Evolutionary conservation across 2,888 invertebrate species (phyloP), one percentile per base, ranked within the genome.

Genomic region (Lasioglossum zephyrum): DNA sequence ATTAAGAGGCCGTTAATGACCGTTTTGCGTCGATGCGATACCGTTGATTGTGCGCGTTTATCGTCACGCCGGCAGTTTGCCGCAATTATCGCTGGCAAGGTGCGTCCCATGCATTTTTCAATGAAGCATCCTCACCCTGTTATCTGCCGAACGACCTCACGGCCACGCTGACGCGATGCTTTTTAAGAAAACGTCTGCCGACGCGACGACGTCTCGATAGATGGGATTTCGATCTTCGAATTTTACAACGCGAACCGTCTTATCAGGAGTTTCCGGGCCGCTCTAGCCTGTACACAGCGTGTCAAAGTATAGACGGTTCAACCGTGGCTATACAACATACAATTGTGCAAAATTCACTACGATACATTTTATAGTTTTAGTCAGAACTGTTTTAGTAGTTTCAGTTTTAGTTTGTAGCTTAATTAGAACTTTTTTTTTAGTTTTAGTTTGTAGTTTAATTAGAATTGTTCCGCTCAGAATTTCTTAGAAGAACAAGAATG

Each of bases 1-100:
- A 91, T 91, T 87, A 89, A 77, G 63, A 77, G 57, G 81, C 85
- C 83, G 86, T 90, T 90, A 91, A 89, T 87, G 88, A 90, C 81
- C 85, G 84, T 72, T 73, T 36, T 66, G 70, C 76, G 83, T 76
- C 53, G 79, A 82, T 72, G 73, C 63, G 79, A 86, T 81, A 85
- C 73, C 69, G 81, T 53, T 60, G 76, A 44, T 78, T 75, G 66
- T n/a, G 57, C 70, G 39, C 66, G 79, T 83, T 81, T 88, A 82
- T 79, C 83, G 74, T 39, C 72, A 26, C 78, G 74, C 69, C 60
- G 69, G 66, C 36, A 53, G 77, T 80, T 86, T 82, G 69, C 47
- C 16, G 53, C 57, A 72, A 87, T 87, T 86, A 73, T 73, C 77
- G 49, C 73, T 57, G 36, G 53, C 74, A 74, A 73, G 60, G 69